These are phyloP conservation scores for Erpobdella octoculata DNA, from an alignment of 2,888 invertebrate species.

Conservation along the genomic window DNA sequence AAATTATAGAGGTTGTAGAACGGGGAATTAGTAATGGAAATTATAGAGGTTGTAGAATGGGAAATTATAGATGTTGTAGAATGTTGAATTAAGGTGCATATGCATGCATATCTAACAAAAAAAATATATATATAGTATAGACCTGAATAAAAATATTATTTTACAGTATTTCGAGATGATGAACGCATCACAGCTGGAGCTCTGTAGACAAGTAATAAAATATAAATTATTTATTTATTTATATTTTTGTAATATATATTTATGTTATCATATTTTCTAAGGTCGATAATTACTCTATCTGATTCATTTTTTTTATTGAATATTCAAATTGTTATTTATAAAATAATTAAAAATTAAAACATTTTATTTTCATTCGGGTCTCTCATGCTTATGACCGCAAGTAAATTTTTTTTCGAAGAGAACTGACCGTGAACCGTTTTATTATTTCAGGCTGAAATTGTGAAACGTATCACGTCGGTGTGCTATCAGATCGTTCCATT, in stretches of 20 bases:
- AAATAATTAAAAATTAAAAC: too few species aligned
- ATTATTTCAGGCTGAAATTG: constrained; percentile 83
- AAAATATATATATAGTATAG: not conserved
- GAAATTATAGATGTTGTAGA: too few species aligned
- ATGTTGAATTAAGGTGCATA: too few species aligned
- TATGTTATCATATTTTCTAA: not conserved
- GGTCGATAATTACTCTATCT: not conserved
- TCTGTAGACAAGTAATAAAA: constrained; percentile 70
- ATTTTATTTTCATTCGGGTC: too few species aligned
- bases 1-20: too few species aligned
- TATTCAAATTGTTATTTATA: too few species aligned
- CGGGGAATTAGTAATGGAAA: too few species aligned
- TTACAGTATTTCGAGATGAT: constrained; percentile 89
- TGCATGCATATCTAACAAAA: too few species aligned
- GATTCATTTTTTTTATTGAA: not conserved
- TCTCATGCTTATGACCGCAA: too few species aligned
- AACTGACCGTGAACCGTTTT: too few species aligned
- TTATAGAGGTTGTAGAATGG: too few species aligned
- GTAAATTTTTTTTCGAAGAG: too few species aligned
- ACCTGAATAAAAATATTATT: not conserved
- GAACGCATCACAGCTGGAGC: constrained; percentile 85
- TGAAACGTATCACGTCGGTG: constrained; percentile 88
- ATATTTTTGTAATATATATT: not conserved
- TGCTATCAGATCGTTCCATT: constrained; percentile 91
- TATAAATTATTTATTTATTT: not conserved